These are phyloP conservation scores for Gnatocerus cornutus DNA, from an alignment of 2,888 invertebrate genomes.

Conservation along the genomic window DNA sequence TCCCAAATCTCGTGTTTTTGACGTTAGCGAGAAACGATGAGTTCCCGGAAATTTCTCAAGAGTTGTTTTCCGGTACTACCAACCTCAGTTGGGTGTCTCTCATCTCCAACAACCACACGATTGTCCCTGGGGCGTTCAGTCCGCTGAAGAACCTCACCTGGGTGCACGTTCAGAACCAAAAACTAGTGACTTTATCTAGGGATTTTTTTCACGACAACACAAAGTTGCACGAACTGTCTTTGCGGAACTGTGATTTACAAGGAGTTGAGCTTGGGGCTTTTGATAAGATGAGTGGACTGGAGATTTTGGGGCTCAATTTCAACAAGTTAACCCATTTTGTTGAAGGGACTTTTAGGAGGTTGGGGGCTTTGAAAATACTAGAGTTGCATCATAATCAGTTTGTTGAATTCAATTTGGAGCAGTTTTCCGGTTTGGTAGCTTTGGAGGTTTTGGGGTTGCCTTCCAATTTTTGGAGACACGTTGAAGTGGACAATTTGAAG, in stretches of 20 bases:
- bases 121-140: neutral
- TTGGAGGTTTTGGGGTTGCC: constrained; percentile 32
- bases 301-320: constrained; percentile 35
- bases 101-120: constrained; percentile 15
- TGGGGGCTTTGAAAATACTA: constrained; percentile 31
- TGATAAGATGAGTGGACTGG: constrained; percentile 5
- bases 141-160: constrained; percentile 21
- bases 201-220: constrained; percentile 1
- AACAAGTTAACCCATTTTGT: constrained; percentile 21
- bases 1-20: constrained; percentile 25
- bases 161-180: constrained; percentile 31
- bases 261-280: constrained; percentile 20
- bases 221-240: constrained; percentile 26
- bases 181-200: neutral
- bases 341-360: constrained; percentile 15
- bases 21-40: constrained; percentile 3
- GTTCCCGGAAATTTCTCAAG: constrained; percentile 1
- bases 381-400: constrained; percentile 32
- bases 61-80: neutral
- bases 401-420: constrained; percentile 10
- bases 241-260: constrained; percentile 18
- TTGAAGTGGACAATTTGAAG: neutral
- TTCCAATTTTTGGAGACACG: constrained; percentile 7
- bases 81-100: constrained; percentile 25
- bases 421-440: constrained; percentile 6